phyloP scores from a whole-genome alignment of 2,888 invertebrate genomes.

The Corbicula japonica region DNA sequence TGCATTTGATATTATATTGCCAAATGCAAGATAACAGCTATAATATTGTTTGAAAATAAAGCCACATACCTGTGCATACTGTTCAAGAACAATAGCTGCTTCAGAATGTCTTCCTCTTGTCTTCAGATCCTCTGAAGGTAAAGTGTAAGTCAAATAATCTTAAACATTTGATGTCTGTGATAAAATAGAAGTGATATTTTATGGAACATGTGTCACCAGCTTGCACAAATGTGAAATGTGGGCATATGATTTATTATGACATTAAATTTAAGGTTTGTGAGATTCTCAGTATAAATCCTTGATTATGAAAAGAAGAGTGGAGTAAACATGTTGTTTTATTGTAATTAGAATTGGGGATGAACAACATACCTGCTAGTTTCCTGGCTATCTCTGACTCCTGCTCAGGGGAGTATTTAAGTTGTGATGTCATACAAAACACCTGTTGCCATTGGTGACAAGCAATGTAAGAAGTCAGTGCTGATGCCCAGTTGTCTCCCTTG shows the following conservation, averaged over 20 bases:
- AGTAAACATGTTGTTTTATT: not conserved
- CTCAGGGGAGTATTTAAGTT: constrained; percentile 86
- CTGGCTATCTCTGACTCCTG: constrained; percentile 78
- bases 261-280: not conserved
- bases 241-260: not conserved
- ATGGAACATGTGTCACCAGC: not conserved
- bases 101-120: constrained; percentile 87
- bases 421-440: constrained; percentile 89
- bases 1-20: not conserved
- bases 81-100: constrained; percentile 90
- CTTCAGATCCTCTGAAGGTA: constrained; percentile 80
- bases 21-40: not conserved
- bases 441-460: constrained; percentile 92
- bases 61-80: constrained; percentile 83
- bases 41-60: not conserved
- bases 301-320: not conserved
- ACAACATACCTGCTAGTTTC: constrained; percentile 76
- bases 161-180: not conserved
- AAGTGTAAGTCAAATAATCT: constrained; percentile 3
- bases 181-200: not conserved
- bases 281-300: not conserved
- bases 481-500: constrained; percentile 89
- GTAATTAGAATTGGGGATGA: not conserved
- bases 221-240: not conserved
- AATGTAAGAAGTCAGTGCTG: constrained; percentile 92